These are phyloP conservation scores for Euplagia quadripunctaria DNA, from an alignment of 2,888 invertebrate genomes.

Conservation along the genomic window DNA sequence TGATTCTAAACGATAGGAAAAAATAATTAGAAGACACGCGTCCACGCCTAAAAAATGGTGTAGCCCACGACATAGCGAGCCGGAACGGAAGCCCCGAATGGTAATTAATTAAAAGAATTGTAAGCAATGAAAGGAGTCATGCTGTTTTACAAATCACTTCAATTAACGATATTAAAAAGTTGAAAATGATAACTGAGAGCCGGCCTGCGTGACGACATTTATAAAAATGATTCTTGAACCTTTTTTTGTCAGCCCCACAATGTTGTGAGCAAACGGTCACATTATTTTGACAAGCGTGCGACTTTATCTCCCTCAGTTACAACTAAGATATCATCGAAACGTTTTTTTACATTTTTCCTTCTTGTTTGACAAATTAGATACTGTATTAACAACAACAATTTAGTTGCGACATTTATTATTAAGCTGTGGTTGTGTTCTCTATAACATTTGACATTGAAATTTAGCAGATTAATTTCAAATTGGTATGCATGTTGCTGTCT, in stretches of 20 bases:
- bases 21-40: conserved; percentile 67
- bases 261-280: conserved; percentile 58
- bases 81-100: conserved; percentile 84
- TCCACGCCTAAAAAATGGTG: conserved; percentile 77
- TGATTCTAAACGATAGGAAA: conserved; percentile 37
- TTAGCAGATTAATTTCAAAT: conserved; percentile 26
- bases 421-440: conserved; percentile 46
- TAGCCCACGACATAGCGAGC: conserved; percentile 71
- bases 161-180: conserved; percentile 87
- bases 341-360: conserved; percentile 35
- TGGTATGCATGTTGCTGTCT: conserved; percentile 14
- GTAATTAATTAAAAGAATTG: conserved; percentile 87
- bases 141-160: conserved; percentile 88
- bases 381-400: conserved; percentile 58
- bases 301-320: conserved; percentile 69
- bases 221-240: conserved; percentile 61
- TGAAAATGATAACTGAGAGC: conserved; percentile 76
- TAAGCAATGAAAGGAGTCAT: conserved; percentile 87
- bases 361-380: conserved; percentile 46
- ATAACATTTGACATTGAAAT: conserved; percentile 22
- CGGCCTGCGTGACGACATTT: conserved; percentile 73
- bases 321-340: conserved; percentile 54
- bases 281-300: conserved; percentile 79
- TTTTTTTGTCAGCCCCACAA: conserved; percentile 56
- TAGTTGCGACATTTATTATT: conserved; percentile 47